Evolutionary conservation across 1,140 invertebrate species (phyloP).

Genomic region (Cydia strobilella): DNA sequence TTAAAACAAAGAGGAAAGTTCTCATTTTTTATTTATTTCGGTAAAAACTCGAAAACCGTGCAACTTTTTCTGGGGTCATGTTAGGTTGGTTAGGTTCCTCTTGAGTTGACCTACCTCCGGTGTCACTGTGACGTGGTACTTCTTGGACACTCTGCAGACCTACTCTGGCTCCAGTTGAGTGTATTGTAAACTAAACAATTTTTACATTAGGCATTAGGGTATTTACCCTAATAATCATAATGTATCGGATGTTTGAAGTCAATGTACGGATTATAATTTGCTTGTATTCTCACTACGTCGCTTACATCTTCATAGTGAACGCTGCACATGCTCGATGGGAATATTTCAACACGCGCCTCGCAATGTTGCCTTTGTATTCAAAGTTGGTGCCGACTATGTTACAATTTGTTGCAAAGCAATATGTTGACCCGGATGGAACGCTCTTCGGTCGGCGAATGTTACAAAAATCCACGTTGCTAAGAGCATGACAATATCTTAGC

Average conservation of each 20-base stretch:
- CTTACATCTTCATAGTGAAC: conserved; percentile 30
- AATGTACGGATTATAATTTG: conserved; percentile 7
- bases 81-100: too few species aligned
- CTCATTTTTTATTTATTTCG: too few species aligned
- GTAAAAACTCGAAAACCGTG: too few species aligned
- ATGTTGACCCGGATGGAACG: background rate
- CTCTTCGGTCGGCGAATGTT: background rate
- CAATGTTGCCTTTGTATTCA: conserved; percentile 31
- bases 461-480: background rate
- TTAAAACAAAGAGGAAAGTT: too few species aligned
- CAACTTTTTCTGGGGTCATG: too few species aligned
- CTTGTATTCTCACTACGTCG: conserved; percentile 5
- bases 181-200: too few species aligned
- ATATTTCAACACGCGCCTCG: conserved; percentile 29
- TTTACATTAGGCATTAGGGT: too few species aligned
- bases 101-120: too few species aligned
- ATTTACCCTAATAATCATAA: background rate
- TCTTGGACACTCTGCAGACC: too few species aligned
- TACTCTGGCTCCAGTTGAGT: too few species aligned
- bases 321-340: conserved; percentile 30
- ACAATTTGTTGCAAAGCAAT: conserved; percentile 17
- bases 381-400: conserved; percentile 13
- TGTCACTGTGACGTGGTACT: too few species aligned
- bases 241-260: background rate
- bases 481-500: background rate